Conservation (phyloP, 2,113 vertebrate genomes). For the Brachypodius melanocephalos region DNA sequence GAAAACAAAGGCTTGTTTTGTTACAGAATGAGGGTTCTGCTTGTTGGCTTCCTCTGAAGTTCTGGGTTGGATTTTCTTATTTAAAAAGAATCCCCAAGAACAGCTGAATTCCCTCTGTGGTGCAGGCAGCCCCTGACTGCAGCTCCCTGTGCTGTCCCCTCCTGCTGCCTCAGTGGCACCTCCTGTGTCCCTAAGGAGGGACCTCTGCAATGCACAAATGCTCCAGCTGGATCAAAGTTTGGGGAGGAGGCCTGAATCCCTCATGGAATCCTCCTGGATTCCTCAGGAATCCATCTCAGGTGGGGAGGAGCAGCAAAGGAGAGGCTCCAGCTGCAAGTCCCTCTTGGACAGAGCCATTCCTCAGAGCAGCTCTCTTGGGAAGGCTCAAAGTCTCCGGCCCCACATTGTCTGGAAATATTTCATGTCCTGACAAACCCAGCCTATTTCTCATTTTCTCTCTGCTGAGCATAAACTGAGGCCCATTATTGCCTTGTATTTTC, state of each 20-base stretch:
- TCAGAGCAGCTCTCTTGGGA: background rate
- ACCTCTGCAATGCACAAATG: background rate
- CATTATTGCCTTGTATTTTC: background rate
- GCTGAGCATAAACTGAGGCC: background rate
- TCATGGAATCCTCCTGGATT: background rate
- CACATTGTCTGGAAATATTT: background rate
- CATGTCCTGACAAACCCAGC: background rate
- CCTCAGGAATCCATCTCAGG: background rate
- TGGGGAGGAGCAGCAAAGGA: background rate
- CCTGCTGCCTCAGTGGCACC: background rate
- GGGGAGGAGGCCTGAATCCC: background rate
- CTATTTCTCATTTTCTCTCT: background rate
- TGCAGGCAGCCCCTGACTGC: background rate
- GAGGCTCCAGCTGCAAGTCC: background rate
- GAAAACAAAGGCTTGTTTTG: background rate
- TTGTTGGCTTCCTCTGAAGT: background rate
- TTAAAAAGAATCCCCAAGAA: background rate
- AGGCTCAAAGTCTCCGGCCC: background rate
- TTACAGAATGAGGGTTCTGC: background rate
- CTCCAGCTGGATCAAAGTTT: background rate
- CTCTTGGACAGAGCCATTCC: background rate
- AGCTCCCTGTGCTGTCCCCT: background rate
- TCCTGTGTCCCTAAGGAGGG: background rate
- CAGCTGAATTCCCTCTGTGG: background rate
- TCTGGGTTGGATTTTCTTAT: background rate